phyloP scores from a whole-genome alignment of 2,888 invertebrate genomes.

The Oasisia sp. region DNA sequence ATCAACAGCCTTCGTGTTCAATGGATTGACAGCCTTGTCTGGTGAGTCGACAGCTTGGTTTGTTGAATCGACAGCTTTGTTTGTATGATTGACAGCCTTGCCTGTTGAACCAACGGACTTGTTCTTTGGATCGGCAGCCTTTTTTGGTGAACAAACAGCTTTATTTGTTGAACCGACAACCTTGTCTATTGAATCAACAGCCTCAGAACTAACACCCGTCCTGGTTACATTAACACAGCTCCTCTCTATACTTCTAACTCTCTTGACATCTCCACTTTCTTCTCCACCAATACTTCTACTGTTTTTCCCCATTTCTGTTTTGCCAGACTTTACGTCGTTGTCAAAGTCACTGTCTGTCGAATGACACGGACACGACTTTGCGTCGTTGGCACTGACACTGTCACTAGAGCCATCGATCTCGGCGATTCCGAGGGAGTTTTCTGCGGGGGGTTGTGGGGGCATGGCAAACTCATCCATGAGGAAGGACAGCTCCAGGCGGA shows the following conservation, averaged over 20 bases:
- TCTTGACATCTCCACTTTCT: background rate
- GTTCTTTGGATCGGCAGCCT: too few relatives aligned
- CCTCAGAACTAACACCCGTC: background rate
- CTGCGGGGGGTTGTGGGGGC: slow-evolving; percentile 69
- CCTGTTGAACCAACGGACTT: background rate
- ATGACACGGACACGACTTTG: background rate
- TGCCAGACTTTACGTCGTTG: background rate
- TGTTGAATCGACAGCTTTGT: background rate
- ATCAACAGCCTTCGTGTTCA: background rate
- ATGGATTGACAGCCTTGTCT: background rate
- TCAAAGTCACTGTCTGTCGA: background rate
- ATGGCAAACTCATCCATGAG: slow-evolving; percentile 86
- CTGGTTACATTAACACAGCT: background rate
- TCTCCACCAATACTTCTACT: background rate
- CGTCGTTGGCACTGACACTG: background rate
- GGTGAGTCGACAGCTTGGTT: background rate
- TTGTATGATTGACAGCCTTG: background rate
- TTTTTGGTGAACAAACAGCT: background rate
- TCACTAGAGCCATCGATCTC: background rate
- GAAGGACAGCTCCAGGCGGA: slow-evolving; percentile 91
- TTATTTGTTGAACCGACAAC: background rate
- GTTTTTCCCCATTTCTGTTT: background rate
- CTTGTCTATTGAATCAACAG: background rate
- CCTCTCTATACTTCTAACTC: background rate
- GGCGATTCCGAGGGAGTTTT: background rate